Percentiles rank a stretch among this genome's conserved stretches.
Evolutionary conservation across 2,113 vertebrate species (phyloP).

Genomic region (Percina caprodes): DNA sequence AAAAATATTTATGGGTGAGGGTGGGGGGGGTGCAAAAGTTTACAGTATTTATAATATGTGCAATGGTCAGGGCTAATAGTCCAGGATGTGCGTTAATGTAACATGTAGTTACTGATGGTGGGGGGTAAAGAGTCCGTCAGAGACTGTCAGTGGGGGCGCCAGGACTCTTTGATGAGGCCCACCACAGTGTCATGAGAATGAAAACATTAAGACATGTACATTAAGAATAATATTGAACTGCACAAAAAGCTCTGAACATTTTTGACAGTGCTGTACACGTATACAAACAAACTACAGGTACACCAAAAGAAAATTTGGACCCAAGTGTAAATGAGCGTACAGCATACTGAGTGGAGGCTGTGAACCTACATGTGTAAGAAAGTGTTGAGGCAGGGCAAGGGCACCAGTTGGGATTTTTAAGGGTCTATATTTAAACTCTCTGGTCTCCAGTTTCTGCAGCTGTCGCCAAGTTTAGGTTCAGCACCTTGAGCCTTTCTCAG

Average conservation of each 20-base stretch:
- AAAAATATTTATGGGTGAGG: no score
- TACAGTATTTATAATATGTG: no score
- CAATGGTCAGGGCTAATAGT: no score
- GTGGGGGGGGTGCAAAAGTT: no score
- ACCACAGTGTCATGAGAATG: no score
- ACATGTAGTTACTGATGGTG: no score
- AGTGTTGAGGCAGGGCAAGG: constrained; percentile 70
- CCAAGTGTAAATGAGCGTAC: constrained; percentile 67
- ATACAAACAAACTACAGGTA: constrained; percentile 27
- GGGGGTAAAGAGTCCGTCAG: no score
- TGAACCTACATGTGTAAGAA: constrained; percentile 76
- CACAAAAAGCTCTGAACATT: neutral
- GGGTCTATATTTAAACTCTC: constrained; percentile 76
- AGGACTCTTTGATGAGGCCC: no score
- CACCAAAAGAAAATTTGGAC: constrained; percentile 15
- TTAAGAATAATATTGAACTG: neutral
- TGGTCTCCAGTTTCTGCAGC: constrained; percentile 86
- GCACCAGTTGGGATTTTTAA: constrained; percentile 75
- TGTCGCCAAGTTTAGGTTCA: constrained; percentile 87
- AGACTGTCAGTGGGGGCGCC: no score
- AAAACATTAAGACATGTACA: no score
- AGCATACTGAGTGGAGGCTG: constrained; percentile 58
- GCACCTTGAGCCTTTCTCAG: constrained; percentile 80
- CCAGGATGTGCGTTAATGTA: no score
- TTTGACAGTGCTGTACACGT: neutral